phyloP scores from a whole-genome alignment of 2,797 vertebrate species.

The Sciaenops ocellatus region DNA sequence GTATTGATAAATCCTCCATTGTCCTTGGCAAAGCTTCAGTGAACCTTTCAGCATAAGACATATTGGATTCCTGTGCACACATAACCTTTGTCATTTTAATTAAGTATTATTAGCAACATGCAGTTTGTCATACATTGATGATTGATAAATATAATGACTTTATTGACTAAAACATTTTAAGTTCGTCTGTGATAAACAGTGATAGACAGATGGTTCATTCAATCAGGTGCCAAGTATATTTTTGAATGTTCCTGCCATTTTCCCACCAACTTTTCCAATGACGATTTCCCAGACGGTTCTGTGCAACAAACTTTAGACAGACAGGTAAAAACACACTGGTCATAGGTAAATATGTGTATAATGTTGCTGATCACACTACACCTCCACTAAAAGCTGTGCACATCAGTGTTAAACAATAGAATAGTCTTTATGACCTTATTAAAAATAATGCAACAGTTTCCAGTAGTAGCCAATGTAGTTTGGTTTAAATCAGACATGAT shows the following conservation, averaged over 20 bases:
- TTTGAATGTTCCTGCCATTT: no score
- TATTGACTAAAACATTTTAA: no score
- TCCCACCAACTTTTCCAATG: no score
- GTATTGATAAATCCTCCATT: no score
- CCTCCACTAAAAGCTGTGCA: not conserved
- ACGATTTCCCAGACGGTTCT: no score
- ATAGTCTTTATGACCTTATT: not conserved
- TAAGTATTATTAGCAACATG: not conserved
- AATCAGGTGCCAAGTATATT: no score
- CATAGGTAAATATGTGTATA: not conserved
- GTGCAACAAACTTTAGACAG: no score
- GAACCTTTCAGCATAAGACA: no score
- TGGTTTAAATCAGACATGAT: not conserved
- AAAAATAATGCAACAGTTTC: not conserved
- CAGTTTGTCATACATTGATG: not conserved
- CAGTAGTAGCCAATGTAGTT: not conserved
- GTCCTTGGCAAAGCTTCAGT: no score
- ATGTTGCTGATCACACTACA: not conserved
- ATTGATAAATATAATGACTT: not conserved
- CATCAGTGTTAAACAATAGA: not conserved
- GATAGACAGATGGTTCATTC: no score
- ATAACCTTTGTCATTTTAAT: constrained; percentile 14
- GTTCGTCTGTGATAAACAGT: no score
- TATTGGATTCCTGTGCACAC: not conserved
- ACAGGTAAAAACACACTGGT: not conserved